These are phyloP conservation scores for Oscheius onirici DNA, from an alignment of 2,888 invertebrate species.

Conservation along the genomic window DNA sequence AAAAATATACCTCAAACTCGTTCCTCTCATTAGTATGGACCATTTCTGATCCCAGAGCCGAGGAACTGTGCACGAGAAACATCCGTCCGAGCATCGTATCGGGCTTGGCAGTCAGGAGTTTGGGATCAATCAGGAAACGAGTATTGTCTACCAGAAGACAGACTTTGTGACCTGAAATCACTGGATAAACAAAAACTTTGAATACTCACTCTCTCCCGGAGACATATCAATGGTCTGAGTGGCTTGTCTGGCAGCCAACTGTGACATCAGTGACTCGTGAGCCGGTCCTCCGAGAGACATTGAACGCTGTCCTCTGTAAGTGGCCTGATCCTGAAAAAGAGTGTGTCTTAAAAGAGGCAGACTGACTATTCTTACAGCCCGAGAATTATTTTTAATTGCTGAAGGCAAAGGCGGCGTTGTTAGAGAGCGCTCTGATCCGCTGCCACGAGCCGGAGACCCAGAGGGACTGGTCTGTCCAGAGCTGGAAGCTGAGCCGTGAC, in stretches of 20 bases:
- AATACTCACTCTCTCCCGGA: constrained; percentile 43
- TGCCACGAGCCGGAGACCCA: constrained; percentile 47
- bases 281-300: constrained; percentile 70
- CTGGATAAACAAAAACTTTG: neutral
- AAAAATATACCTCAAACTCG: constrained; percentile 84
- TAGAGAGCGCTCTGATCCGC: constrained; percentile 42
- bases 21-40: constrained; percentile 94
- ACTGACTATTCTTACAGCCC: neutral
- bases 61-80: constrained; percentile 78
- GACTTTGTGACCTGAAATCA: constrained; percentile 75
- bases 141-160: constrained; percentile 96
- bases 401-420: constrained; percentile 54
- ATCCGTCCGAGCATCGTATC: constrained; percentile 89
- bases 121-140: constrained; percentile 89
- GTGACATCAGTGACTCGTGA: constrained; percentile 67
- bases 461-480: constrained; percentile 53
- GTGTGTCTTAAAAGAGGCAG: neutral
- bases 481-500: constrained; percentile 46
- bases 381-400: constrained; percentile 52
- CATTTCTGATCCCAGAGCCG: constrained; percentile 78
- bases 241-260: constrained; percentile 45
- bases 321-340: constrained; percentile 45
- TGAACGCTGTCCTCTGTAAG: constrained; percentile 66
- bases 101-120: constrained; percentile 90
- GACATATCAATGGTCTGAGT: constrained; percentile 52